These are phyloP conservation scores for Pangasius djambal DNA, from an alignment of 2,797 vertebrate genomes.

Conservation along the genomic window DNA sequence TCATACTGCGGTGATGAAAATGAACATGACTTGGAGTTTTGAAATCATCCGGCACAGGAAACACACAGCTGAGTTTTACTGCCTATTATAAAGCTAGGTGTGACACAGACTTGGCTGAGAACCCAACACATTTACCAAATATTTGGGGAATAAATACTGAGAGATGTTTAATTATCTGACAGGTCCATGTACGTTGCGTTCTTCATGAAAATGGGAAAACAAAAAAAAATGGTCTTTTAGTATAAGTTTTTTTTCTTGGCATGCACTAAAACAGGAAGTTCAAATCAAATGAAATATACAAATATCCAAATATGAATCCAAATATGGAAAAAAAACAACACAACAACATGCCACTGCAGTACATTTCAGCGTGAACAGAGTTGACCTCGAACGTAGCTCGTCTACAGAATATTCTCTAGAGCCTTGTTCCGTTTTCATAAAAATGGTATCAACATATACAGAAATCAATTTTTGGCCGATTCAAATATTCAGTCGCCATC, in stretches of 20 bases:
- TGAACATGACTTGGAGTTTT: not conserved
- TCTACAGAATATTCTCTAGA: not conserved
- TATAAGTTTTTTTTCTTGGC: not conserved
- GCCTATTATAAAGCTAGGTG: conserved; percentile 14
- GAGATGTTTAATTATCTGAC: not conserved
- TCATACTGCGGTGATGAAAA: not conserved
- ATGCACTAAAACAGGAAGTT: not conserved
- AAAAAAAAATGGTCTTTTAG: not conserved
- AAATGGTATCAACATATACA: too few relatives aligned
- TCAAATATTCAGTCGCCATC: not conserved
- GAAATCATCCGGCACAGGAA: not conserved
- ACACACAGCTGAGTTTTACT: not conserved
- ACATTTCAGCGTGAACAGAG: not conserved
- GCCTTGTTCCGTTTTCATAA: not conserved
- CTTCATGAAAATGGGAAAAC: not conserved
- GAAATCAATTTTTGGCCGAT: too few relatives aligned
- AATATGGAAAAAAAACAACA: not conserved
- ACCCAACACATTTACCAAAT: not conserved
- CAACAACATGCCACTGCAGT: not conserved
- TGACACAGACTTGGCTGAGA: not conserved
- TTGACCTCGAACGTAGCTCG: not conserved
- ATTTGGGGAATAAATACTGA: not conserved
- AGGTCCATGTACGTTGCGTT: not conserved
- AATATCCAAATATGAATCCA: too few relatives aligned
- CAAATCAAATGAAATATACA: not conserved